These are phyloP conservation scores for Pissodes strobi DNA, from an alignment of 1,140 invertebrate species.

Conservation along the genomic window DNA sequence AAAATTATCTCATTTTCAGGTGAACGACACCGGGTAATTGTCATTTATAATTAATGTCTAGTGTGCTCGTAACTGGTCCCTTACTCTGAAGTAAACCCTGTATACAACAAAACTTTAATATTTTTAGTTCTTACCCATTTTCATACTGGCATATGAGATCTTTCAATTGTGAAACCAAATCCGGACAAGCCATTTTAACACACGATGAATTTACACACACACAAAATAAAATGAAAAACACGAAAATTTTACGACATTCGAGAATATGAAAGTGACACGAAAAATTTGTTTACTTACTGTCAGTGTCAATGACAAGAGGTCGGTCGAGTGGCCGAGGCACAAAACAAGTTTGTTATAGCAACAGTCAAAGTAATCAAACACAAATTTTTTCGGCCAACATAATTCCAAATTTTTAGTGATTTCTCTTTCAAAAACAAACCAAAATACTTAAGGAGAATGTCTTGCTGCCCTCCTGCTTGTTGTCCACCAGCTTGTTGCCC, in stretches of 20 bases:
- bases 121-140: conserved; percentile 39
- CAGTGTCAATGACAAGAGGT: no score
- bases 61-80: no score
- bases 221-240: conserved; percentile 12
- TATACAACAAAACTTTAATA: no score
- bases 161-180: conserved; percentile 37
- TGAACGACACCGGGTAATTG: no score
- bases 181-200: conserved; percentile 29
- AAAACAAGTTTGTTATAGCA: conserved; percentile 19
- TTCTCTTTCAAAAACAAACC: conserved; percentile 5
- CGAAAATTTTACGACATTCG: conserved; percentile 16
- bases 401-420: conserved; percentile 34
- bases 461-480: conserved; percentile 35
- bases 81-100: no score
- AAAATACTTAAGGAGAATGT: conserved; percentile 29
- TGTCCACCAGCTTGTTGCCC: conserved; percentile 27
- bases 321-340: no score
- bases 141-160: conserved; percentile 37
- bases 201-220: conserved; percentile 25
- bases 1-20: no score
- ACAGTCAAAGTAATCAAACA: conserved; percentile 11
- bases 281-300: no score
- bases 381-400: neutral
- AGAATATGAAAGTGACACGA: conserved; percentile 24
- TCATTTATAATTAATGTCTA: no score